Base-by-base conservation (phyloP, 1,140 invertebrate genomes). In the Drosophila virilis region DNA sequence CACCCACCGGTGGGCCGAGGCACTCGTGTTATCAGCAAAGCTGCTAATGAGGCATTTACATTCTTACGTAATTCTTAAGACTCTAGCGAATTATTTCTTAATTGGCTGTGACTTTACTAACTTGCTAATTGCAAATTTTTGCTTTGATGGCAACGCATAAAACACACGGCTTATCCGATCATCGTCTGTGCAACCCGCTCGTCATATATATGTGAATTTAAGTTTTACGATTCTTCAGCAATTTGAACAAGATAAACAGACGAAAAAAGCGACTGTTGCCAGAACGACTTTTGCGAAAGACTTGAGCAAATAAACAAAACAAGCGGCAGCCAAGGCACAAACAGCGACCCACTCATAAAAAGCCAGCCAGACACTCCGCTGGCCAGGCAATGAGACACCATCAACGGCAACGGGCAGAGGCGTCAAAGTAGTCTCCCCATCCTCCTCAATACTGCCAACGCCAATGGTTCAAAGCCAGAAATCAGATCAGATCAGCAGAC, bases 271-370 rank as follows among this genome's bases (percentile, higher is more conserved):
- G 42, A 50, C 52, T 46, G 42, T 40, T 70, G 59, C 40, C 38
- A 68, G 60, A 45, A 57, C 32, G 46, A 48, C 54, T 70, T 75
- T 75, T 66, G 66, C 72, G 33, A 66, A 70, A 72, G 76, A 61
- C 59, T 58, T 66, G 58, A 5, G 15, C 43, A 78, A 78, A 78
- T 71, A 78, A 78, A 78, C 67, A 78, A 67, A 50, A 51, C 38
- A 55, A 68, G 9, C 45, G n/a, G 57, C 52, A 42, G 12, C 37
- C 17, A n/a, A 48, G 37, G 15, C 65, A 51, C 13, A 33, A 50
- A 17, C 51, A 52, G 38, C 62, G 50, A 40, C 66, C 60, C 67
- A 78, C 73, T 76, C 68, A 72, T 54, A 61, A 58, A 48, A 60
- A 59, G 17, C 0, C 48, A 69, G 15, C 17, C 48, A 33, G 52